These are phyloP conservation scores for Eumerus sabulonum DNA, from an alignment of 2,888 invertebrate species.

Conservation along the genomic window DNA sequence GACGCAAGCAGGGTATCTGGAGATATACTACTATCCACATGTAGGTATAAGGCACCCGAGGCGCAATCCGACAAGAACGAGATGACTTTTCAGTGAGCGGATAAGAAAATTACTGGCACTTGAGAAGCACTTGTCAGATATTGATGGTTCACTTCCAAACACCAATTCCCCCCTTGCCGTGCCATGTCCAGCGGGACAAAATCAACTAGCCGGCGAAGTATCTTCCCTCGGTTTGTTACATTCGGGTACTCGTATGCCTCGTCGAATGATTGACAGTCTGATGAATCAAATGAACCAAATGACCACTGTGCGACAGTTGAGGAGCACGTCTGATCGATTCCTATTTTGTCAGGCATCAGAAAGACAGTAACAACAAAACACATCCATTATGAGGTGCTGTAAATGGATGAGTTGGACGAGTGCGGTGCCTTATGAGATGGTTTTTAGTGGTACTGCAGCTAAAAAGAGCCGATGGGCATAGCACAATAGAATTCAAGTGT, in stretches of 20 bases:
- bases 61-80: slow-evolving; percentile 39
- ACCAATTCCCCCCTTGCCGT: slow-evolving; percentile 35
- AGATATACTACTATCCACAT: slow-evolving; percentile 13
- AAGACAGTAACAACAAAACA: slow-evolving; percentile 9
- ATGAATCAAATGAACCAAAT: slow-evolving; percentile 42
- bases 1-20: slow-evolving; percentile 2
- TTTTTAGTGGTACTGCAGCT: slow-evolving; percentile 31
- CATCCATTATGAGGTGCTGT: slow-evolving; percentile 43
- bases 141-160: slow-evolving; percentile 67
- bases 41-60: slow-evolving; percentile 40
- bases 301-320: slow-evolving; percentile 33
- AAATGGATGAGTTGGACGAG: slow-evolving; percentile 41
- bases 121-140: slow-evolving; percentile 66
- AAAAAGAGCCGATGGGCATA: slow-evolving; percentile 20
- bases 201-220: slow-evolving; percentile 24
- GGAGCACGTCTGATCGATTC: slow-evolving; percentile 18
- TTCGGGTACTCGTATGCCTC: not conserved
- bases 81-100: slow-evolving; percentile 63
- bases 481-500: slow-evolving; percentile 58
- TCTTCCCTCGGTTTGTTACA: not conserved
- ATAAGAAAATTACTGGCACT: slow-evolving; percentile 69
- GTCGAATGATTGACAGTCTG: slow-evolving; percentile 15
- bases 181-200: slow-evolving; percentile 23
- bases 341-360: not conserved
- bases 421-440: slow-evolving; percentile 63